phyloP scores from a whole-genome alignment of 2,113 vertebrate species.

The Bothrops jararaca region DNA sequence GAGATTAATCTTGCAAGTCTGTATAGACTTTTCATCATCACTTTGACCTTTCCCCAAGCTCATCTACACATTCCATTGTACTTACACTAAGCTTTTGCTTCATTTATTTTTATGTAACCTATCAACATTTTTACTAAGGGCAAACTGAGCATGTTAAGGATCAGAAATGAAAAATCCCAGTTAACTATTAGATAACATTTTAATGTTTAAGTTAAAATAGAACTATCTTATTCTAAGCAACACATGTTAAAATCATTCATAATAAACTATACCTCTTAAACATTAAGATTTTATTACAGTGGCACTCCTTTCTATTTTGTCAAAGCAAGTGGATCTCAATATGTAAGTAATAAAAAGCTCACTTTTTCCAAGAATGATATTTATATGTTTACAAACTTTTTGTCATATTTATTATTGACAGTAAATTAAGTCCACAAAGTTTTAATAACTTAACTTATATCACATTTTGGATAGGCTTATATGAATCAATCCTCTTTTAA shows the following conservation, averaged over 20 bases:
- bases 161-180: neutral
- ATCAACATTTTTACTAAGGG: conserved; percentile 13
- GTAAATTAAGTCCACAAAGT: neutral
- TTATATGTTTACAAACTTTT: neutral
- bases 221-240: neutral
- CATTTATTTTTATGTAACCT: neutral
- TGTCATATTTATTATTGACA: neutral
- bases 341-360: neutral
- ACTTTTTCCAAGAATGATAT: neutral
- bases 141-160: neutral
- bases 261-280: neutral
- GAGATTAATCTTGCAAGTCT: neutral
- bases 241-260: neutral
- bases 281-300: neutral
- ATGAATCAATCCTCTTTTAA: neutral
- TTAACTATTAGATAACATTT: neutral
- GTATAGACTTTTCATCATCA: neutral
- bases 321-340: neutral
- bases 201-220: neutral
- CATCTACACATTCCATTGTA: neutral
- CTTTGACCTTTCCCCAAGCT: neutral
- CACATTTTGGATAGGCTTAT: neutral
- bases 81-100: neutral
- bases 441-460: neutral
- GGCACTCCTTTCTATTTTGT: neutral